Conservation (phyloP, 1,140 invertebrate genomes). For the Eubasilissa regina region DNA sequence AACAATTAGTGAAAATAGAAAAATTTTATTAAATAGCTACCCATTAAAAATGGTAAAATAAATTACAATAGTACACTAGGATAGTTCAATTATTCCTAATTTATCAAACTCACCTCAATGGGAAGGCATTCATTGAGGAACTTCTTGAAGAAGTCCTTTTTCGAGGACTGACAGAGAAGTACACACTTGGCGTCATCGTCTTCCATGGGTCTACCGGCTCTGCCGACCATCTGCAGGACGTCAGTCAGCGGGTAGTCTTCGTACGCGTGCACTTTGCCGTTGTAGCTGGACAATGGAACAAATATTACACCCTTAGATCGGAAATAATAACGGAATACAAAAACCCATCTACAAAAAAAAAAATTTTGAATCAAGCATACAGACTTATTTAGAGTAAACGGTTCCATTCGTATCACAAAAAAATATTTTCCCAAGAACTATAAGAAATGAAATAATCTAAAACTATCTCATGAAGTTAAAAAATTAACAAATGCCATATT, state of each 20-base stretch:
- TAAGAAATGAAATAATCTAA: too few species aligned
- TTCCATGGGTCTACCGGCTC: conserved; percentile 89
- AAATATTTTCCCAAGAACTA: too few species aligned
- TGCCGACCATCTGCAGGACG: conserved; percentile 97
- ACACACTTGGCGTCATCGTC: conserved; percentile 98
- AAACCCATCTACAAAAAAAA: too few species aligned
- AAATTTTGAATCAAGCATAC: too few species aligned
- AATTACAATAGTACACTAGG: background rate
- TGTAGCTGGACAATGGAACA: conserved; percentile 77
- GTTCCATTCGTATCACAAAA: too few species aligned
- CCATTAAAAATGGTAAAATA: background rate
- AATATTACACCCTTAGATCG: too few species aligned
- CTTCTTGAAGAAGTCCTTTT: conserved; percentile 99
- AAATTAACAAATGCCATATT: too few species aligned
- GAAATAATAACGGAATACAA: too few species aligned
- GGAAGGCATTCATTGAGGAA: conserved; percentile 98
- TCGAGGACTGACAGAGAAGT: conserved; percentile 96
- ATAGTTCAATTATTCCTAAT: background rate
- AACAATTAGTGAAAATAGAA: too few species aligned
- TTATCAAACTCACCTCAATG: conserved; percentile 80
- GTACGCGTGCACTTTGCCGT: conserved; percentile 94
- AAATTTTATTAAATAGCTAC: background rate
- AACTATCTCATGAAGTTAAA: too few species aligned
- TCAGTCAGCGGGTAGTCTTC: conserved; percentile 99
- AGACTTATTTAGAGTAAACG: too few species aligned